phyloP scores from a whole-genome alignment of 2,113 vertebrate genomes.

The Pachycephala philippinensis region DNA sequence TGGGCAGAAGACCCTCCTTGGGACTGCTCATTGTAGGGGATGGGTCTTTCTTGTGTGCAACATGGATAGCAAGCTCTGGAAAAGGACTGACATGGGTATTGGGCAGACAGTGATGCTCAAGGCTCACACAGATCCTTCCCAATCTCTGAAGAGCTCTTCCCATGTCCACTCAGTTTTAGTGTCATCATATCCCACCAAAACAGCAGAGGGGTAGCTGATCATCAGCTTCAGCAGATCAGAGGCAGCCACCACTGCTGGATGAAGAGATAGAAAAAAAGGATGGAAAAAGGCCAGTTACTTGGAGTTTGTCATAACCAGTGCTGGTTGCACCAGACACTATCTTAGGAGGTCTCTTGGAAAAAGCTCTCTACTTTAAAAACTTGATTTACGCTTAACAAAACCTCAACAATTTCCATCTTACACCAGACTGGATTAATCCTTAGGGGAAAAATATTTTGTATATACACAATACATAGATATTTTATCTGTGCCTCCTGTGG shows the following conservation, averaged over 20 bases:
- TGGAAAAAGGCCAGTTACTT: no score
- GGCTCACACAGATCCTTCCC: neutral
- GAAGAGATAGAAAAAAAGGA: no score
- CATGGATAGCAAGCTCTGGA: neutral
- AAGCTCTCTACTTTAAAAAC: neutral
- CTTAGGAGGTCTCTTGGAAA: neutral
- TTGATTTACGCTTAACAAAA: neutral
- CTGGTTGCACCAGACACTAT: neutral
- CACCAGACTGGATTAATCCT: neutral
- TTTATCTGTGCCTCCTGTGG: neutral
- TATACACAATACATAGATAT: neutral
- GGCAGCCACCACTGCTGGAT: neutral
- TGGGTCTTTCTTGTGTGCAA: neutral
- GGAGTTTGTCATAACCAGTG: neutral
- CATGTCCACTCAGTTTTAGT: neutral
- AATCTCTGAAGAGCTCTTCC: neutral
- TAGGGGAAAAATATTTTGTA: neutral
- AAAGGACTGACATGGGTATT: neutral
- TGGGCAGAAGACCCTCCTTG: neutral
- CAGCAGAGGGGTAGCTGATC: neutral
- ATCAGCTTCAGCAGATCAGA: neutral
- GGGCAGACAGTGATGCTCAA: neutral
- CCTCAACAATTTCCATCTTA: neutral
- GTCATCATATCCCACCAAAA: neutral
- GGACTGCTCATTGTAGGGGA: neutral